Percentiles rank a stretch among this genome's conserved stretches.
These are phyloP conservation scores for Dermatemys mawii DNA, from an alignment of 2,113 vertebrate genomes.

Conservation along the genomic window DNA sequence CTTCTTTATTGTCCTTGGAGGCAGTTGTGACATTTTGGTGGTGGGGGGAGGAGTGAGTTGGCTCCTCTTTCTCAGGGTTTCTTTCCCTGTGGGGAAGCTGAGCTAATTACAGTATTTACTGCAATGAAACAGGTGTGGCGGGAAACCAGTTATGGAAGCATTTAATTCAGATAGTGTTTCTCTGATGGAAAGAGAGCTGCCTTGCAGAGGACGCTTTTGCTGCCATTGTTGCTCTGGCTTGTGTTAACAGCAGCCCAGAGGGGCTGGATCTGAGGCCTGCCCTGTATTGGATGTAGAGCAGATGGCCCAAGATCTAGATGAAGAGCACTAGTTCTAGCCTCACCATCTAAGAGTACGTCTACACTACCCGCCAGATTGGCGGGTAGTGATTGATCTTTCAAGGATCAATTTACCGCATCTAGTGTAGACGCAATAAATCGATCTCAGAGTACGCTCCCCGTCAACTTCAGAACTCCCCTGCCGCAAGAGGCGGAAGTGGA, in stretches of 20 bases:
- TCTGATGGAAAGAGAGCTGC: background rate
- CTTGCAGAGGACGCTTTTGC: background rate
- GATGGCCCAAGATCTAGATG: background rate
- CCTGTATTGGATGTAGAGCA: background rate
- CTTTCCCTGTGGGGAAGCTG: background rate
- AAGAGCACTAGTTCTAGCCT: no score
- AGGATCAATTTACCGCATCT: no score
- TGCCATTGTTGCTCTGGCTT: background rate
- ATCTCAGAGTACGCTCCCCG: no score
- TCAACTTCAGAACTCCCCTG: no score
- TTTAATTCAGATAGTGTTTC: background rate
- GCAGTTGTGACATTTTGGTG: conserved; percentile 26
- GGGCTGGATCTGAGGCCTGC: background rate
- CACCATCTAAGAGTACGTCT: no score
- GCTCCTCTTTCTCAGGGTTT: background rate
- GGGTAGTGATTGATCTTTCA: no score
- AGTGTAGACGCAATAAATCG: no score
- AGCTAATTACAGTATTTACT: conserved; percentile 1
- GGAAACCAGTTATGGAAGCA: background rate
- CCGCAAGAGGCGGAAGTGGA: no score
- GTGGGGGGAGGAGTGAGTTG: background rate
- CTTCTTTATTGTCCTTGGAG: background rate
- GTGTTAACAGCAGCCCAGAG: background rate
- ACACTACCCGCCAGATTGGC: no score
- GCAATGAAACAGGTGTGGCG: background rate